Base-by-base conservation (phyloP, 35 echinoderm and acorn worm genomes). In the Lytechinus variegatus region DNA sequence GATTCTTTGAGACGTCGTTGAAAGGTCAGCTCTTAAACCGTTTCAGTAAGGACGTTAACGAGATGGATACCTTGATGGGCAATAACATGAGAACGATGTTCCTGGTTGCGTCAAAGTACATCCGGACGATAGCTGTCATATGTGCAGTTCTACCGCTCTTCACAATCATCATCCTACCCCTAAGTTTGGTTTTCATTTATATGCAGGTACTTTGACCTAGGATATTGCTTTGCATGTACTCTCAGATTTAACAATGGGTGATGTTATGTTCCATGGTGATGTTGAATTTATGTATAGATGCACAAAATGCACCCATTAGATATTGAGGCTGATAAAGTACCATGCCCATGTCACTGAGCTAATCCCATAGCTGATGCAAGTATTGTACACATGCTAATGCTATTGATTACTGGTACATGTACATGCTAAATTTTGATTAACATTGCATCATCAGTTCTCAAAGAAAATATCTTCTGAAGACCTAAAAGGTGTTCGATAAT, bases 1-100 rank as follows among this genome's bases (percentile, higher is more conserved):
- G 19, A 9, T 96, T 98, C 72, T 98, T 97, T 91, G 97, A 98
- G 89, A 96, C 95, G n/a, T 96, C 97, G n/a, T 96, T 96, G 1
- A 94, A 56, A 52, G 97, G 97, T 6, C 96, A 96, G 71, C 95
- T 98, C 61, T 86, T 98, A 86, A 98, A 98, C 79, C 95, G 97
- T 10, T 98, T 98, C 91, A 94, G 96, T 94, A 98, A 98, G 95
- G 97, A 98, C 66, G 95, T 96, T 14, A 91, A 98, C 88, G 27
- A 88, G 2, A 95, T 95, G 27, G 97, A 98, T 86, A 86, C 87
- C 8, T 10, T 3, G 92, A 93, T 93, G 92, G 92, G 92, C 11
- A 11, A 55, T 5, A 93, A 93, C 54, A 27, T 93, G 53, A 33
- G 92, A 19, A 93, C 92, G 8, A 93, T 93, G 92, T 54, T 93